Conservation (phyloP, 2,797 vertebrate species). For the Arctocebus calabarensis region DNA sequence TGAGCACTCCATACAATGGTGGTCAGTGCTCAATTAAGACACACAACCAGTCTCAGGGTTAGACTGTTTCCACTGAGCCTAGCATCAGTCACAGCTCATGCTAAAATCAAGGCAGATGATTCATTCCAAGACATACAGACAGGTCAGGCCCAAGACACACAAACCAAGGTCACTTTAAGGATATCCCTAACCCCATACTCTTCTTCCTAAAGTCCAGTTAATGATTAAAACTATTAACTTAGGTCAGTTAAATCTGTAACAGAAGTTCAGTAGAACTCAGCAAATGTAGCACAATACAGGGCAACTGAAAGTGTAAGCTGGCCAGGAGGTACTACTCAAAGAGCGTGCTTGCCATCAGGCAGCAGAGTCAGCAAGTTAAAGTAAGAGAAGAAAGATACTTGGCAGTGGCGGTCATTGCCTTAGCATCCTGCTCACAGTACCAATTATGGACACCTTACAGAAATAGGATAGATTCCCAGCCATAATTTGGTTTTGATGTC, state of each 20-base stretch:
- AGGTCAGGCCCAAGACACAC: not conserved
- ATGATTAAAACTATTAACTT: slow-evolving; percentile 10
- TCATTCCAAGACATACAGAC: slow-evolving; percentile 10
- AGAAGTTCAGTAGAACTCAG: not conserved
- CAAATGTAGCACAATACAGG: not conserved
- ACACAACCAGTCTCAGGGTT: not conserved
- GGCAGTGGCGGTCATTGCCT: not conserved
- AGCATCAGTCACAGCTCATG: not conserved
- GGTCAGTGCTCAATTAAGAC: not conserved
- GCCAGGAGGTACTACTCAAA: not conserved
- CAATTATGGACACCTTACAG: not conserved
- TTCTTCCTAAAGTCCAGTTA: not conserved
- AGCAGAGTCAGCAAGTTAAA: slow-evolving; percentile 11
- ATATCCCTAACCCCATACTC: not conserved
- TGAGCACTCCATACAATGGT: not conserved
- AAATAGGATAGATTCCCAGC: not conserved
- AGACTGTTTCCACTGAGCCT: not conserved
- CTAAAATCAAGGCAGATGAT: not conserved
- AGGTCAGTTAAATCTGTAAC: not conserved
- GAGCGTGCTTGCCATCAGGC: not conserved
- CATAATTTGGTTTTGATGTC: slow-evolving; percentile 7
- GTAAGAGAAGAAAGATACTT: not conserved
- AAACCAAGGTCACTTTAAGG: slow-evolving; percentile 17
- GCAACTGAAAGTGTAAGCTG: not conserved
- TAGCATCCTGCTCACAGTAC: not conserved